A percentile compares a stretch with the other conserved stretches of the same genome.
These are phyloP conservation scores for Syngnathus typhle DNA, from an alignment of 2,113 vertebrate genomes.

Conservation along the genomic window DNA sequence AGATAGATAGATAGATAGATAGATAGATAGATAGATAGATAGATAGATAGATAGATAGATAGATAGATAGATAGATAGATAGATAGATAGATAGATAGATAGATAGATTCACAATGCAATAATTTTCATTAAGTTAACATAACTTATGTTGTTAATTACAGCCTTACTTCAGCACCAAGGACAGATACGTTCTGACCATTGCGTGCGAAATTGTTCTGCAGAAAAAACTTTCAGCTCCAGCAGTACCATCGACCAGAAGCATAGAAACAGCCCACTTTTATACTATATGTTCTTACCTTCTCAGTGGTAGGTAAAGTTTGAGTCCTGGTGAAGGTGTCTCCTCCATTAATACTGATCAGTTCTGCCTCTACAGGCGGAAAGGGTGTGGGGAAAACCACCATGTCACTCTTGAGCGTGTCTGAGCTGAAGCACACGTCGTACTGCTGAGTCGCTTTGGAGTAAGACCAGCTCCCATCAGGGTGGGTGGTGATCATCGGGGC, in stretches of 20 bases:
- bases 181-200: background rate
- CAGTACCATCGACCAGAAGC: background rate
- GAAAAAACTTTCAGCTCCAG: too few relatives aligned
- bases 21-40: too few relatives aligned
- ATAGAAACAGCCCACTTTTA: background rate
- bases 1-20: too few relatives aligned
- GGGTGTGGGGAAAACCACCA: constrained; percentile 41
- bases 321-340: constrained; percentile 7
- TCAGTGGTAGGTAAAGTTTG: background rate
- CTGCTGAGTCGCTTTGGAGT: constrained; percentile 60
- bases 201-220: background rate
- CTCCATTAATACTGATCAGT: background rate
- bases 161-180: background rate
- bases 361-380: constrained; percentile 30
- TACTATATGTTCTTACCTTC: constrained; percentile 2
- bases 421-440: constrained; percentile 60
- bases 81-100: too few relatives aligned
- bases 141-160: too few relatives aligned
- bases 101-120: too few relatives aligned
- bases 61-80: too few relatives aligned
- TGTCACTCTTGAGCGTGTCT: constrained; percentile 53
- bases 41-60: too few relatives aligned
- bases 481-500: constrained; percentile 57
- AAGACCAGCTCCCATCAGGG: constrained; percentile 56
- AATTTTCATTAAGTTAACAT: too few relatives aligned